Percentiles rank a stretch among this genome's conserved stretches.
These are phyloP conservation scores for Tribolium freemani DNA, from an alignment of 2,888 invertebrate genomes.

Conservation along the genomic window DNA sequence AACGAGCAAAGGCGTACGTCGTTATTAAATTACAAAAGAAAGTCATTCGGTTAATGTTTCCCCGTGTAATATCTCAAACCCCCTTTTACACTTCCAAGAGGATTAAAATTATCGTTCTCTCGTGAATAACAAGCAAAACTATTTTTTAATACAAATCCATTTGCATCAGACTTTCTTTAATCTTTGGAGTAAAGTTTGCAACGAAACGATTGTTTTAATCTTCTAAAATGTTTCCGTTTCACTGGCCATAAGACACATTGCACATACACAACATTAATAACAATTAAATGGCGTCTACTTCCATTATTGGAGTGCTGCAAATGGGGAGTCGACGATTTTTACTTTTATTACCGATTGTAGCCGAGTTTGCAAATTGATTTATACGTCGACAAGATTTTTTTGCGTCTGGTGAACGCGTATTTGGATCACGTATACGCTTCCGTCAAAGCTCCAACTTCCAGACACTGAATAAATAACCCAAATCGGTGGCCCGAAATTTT, in stretches of 20 bases:
- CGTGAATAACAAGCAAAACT: slow-evolving; percentile 2
- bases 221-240: slow-evolving; percentile 7
- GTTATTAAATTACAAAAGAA: slow-evolving; percentile 47
- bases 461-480: no score
- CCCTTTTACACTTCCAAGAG: background rate
- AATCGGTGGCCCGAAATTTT: no score
- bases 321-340: background rate
- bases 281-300: slow-evolving; percentile 7
- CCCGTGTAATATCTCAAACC: slow-evolving; percentile 17
- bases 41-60: slow-evolving; percentile 44
- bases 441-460: no score
- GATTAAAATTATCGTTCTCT: slow-evolving; percentile 16
- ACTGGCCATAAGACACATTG: background rate
- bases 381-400: background rate
- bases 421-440: background rate
- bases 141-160: slow-evolving; percentile 3
- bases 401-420: background rate
- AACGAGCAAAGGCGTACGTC: slow-evolving; percentile 39
- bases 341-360: background rate
- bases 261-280: slow-evolving; percentile 18
- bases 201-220: slow-evolving; percentile 12
- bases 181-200: background rate
- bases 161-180: background rate
- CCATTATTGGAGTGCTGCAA: slow-evolving; percentile 11
- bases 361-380: background rate